These are phyloP conservation scores for Anguilla pacifica DNA, from an alignment of 2,797 vertebrate species.

Conservation along the genomic window DNA sequence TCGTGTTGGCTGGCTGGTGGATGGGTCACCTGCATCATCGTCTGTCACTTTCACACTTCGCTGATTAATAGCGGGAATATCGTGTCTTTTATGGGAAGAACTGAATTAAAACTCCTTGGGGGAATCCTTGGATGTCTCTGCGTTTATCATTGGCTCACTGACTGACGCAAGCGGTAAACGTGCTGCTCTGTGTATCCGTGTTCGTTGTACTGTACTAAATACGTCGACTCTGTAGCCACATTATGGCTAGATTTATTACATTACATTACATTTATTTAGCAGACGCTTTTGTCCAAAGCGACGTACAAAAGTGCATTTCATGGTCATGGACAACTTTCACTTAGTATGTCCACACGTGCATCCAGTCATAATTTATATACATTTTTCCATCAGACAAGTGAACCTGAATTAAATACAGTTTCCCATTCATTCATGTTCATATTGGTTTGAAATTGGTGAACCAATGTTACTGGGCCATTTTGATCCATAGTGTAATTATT, in stretches of 20 bases:
- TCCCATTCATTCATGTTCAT: background rate
- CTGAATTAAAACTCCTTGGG: background rate
- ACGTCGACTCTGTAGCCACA: background rate
- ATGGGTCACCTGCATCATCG: conserved; percentile 22
- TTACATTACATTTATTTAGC: background rate
- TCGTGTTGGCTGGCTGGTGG: conserved; percentile 12
- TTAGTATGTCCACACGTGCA: background rate
- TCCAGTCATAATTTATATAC: background rate
- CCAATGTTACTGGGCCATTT: background rate
- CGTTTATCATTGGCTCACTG: background rate
- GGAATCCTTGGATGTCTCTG: background rate
- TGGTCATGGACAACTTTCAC: too few relatives aligned
- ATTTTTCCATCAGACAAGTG: background rate
- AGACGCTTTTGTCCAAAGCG: too few relatives aligned
- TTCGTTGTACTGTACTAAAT: background rate
- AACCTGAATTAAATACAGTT: background rate
- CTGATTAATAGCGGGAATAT: conserved; percentile 24
- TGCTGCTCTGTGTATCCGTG: background rate
- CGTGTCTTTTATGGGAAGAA: background rate
- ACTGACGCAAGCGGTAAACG: background rate
- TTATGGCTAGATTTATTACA: background rate
- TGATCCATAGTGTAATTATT: background rate
- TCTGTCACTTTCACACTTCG: conserved; percentile 26
- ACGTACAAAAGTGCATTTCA: too few relatives aligned
- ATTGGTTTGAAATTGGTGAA: background rate